Evolutionary conservation across 2,888 invertebrate genomes (phyloP).

Genomic region (Oithona nana): DNA sequence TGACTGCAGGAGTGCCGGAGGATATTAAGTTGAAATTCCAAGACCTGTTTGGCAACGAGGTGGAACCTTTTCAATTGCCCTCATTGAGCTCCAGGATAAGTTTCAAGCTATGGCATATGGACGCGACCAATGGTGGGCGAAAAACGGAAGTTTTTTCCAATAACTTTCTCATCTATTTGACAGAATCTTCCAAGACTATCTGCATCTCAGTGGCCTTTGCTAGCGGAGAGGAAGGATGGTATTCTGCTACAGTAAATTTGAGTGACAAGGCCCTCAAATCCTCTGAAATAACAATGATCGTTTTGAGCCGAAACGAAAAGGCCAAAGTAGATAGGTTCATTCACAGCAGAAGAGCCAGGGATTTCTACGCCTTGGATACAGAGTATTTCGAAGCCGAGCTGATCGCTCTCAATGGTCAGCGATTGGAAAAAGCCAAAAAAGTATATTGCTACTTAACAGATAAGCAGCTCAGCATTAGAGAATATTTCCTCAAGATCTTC

Average conservation of each 20-base stretch:
- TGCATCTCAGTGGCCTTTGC: not conserved
- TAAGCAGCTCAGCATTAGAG: constrained; percentile 77
- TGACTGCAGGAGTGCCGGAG: constrained; percentile 54
- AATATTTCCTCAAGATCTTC: constrained; percentile 77
- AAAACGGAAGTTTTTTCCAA: not conserved
- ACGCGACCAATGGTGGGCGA: not conserved
- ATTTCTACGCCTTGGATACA: constrained; percentile 29
- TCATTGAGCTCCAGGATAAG: not conserved
- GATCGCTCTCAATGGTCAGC: constrained; percentile 40
- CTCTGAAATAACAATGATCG: constrained; percentile 78
- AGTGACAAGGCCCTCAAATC: constrained; percentile 55
- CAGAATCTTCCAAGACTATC: not conserved
- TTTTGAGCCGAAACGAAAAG: constrained; percentile 51
- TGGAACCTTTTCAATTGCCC: not conserved
- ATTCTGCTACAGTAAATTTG: constrained; percentile 57
- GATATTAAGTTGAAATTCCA: constrained; percentile 68
- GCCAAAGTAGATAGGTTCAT: not conserved
- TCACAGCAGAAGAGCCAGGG: not conserved
- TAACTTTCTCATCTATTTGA: not conserved
- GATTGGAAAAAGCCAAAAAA: constrained; percentile 54
- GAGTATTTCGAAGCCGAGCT: constrained; percentile 68
- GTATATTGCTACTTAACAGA: constrained; percentile 77
- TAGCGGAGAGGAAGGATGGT: constrained; percentile 46
- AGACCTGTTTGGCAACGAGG: constrained; percentile 61
- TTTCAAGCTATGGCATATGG: not conserved